Base-by-base conservation (phyloP, 2,113 vertebrate genomes). In the Bostrychus sinensis region DNA sequence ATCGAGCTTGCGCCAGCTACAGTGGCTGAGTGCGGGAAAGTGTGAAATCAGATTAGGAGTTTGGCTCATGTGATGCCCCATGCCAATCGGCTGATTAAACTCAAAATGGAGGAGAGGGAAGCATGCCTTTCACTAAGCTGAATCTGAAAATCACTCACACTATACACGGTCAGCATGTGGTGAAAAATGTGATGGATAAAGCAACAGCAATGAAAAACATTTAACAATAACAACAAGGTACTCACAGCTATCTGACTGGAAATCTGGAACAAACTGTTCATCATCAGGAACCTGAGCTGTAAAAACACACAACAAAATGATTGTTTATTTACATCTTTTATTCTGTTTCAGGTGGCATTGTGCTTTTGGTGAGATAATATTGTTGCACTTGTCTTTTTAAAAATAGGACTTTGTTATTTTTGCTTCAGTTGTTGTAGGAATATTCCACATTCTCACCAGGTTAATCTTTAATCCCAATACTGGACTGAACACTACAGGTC, bases 241-340 rank as follows among this genome's bases (percentile, higher is more conserved):
- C 97, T 98, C 88, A 98, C 97, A 86, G 90, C 93, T 98, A 84
- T 97, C 96, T 2, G 96, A 96, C 91, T 96, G 95, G 90, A 98
- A 98, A 93, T 98, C 96, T 75, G 96, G 96, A 86, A 98, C 96
- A 90, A 97, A 98, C 56, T 98, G 96, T 80, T 98, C 96, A 25
- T 98, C 96, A 69, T 98, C 96, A 0, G 96, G 96, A 80, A 98
- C 96, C 92, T 98, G 96, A 91, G 96, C 96, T 77, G 68, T 86
- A 39, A 5, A 84, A 59, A 1, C 0, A 38, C 7, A 71, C n/a
- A 51, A 6, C n/a, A 26, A 50, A 51, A 30, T 26, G 9, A 45
- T 11, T 2, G 11, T 34, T 34, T n/a, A n/a, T n/a, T n/a, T n/a
- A n/a, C n/a, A n/a, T n/a, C n/a, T n/a, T n/a, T n/a, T n/a, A n/a